Conservation (phyloP, 2,888 invertebrate species). For the Glyphotaelius pellucidus region DNA sequence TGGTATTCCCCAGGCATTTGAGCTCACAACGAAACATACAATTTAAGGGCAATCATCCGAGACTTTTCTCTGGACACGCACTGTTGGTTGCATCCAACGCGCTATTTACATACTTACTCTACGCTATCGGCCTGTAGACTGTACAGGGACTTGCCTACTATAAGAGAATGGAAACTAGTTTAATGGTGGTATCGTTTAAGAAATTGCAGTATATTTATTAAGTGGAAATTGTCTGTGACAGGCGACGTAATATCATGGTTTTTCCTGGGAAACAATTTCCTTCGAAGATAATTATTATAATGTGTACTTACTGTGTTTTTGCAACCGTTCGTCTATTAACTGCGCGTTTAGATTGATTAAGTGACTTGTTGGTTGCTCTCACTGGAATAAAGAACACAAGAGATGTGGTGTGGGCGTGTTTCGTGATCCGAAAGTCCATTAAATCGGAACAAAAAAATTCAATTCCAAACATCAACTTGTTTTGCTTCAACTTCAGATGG, state of each 20-base stretch:
- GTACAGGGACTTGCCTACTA: neutral
- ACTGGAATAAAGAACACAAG: too few relatives aligned
- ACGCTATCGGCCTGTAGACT: neutral
- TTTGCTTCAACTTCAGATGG: too few relatives aligned
- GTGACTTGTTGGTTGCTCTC: too few relatives aligned
- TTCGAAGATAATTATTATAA: neutral
- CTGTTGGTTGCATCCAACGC: conserved; percentile 30
- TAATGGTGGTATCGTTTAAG: neutral
- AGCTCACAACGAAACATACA: neutral
- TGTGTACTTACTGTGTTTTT: neutral
- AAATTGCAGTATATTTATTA: neutral
- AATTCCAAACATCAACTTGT: too few relatives aligned
- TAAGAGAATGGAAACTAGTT: neutral
- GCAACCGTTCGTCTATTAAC: neutral
- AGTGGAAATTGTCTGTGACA: neutral
- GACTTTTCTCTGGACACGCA: conserved; percentile 11
- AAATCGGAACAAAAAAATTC: too few relatives aligned
- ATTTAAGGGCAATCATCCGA: conserved; percentile 18
- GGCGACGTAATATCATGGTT: neutral
- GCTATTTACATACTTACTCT: neutral
- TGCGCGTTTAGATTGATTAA: neutral
- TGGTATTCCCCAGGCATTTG: neutral
- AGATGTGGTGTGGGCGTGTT: too few relatives aligned
- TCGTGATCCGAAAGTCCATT: too few relatives aligned
- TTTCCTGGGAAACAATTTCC: neutral